These are phyloP conservation scores for Quadroppia sp. DNA, from an alignment of 2,888 invertebrate species.

Conservation along the genomic window DNA sequence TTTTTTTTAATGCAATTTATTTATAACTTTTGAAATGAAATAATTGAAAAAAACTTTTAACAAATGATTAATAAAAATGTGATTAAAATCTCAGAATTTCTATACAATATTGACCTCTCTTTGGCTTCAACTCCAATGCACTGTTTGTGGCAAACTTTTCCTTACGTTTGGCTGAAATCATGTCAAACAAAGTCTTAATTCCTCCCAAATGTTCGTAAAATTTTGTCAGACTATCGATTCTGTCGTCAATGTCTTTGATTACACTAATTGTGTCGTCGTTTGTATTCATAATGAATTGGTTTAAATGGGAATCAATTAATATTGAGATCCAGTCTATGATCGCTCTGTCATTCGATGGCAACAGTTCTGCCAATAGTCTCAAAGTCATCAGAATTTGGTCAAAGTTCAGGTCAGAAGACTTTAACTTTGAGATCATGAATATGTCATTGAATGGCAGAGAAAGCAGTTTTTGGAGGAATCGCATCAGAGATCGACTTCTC, in stretches of 20 bases:
- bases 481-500: not conserved
- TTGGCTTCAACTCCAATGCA: not conserved
- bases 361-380: conserved; percentile 1
- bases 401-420: conserved; percentile 5
- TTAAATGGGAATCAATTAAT: conserved; percentile 27
- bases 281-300: conserved; percentile 35
- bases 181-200: conserved; percentile 30
- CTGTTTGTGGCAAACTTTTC: not conserved
- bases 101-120: conserved; percentile 24
- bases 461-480: conserved; percentile 13
- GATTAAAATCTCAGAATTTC: conserved; percentile 15
- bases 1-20: no score
- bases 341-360: conserved; percentile 31
- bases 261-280: conserved; percentile 1
- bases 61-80: no score
- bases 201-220: conserved; percentile 30
- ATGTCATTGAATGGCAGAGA: conserved; percentile 37
- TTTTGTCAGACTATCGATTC: not conserved
- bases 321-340: conserved; percentile 37
- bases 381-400: not conserved
- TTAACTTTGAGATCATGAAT: conserved; percentile 36
- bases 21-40: no score
- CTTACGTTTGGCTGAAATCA: not conserved
- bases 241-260: not conserved
- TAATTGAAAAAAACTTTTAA: no score